Percentiles rank a stretch among this genome's conserved stretches.
These are phyloP conservation scores for Sabellastarte sp. DNA, from an alignment of 2,888 invertebrate genomes.

Conservation along the genomic window DNA sequence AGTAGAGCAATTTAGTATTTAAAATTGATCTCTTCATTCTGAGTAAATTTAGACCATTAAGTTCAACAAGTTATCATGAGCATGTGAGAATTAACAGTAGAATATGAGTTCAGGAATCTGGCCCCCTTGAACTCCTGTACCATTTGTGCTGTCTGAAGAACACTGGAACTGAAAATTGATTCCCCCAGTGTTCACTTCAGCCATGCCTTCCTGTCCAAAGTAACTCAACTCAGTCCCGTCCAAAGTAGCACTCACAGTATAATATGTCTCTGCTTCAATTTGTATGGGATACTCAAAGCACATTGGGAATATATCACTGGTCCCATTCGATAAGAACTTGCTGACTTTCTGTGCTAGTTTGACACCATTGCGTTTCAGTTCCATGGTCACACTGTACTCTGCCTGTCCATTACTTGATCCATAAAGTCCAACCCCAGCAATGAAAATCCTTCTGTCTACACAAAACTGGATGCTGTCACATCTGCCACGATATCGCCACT, in stretches of 20 bases:
- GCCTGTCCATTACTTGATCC: constrained; percentile 95
- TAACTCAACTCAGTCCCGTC: constrained; percentile 93
- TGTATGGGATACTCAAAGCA: constrained; percentile 77
- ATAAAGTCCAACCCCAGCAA: constrained; percentile 92
- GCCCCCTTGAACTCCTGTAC: constrained; percentile 95
- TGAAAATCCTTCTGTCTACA: constrained; percentile 91
- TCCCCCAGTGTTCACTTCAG: constrained; percentile 82
- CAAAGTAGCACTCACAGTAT: constrained; percentile 91
- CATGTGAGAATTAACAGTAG: constrained; percentile 67
- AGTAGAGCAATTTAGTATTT: neutral
- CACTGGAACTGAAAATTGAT: constrained; percentile 97
- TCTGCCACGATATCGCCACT: constrained; percentile 94
- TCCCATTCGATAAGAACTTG: constrained; percentile 93
- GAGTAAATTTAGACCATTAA: neutral
- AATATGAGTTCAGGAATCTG: constrained; percentile 96
- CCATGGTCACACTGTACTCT: constrained; percentile 91
- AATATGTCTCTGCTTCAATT: constrained; percentile 89
- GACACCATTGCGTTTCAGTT: constrained; percentile 82
- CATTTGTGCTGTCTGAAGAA: constrained; percentile 95
- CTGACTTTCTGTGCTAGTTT: constrained; percentile 88
- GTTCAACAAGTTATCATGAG: too few species aligned
- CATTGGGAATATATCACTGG: constrained; percentile 91
- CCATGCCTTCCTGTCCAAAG: constrained; percentile 95
- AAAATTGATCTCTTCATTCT: neutral
- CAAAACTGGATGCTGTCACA: constrained; percentile 97